These are phyloP conservation scores for Margarornis squamiger DNA, from an alignment of 2,797 vertebrate species.

Conservation along the genomic window DNA sequence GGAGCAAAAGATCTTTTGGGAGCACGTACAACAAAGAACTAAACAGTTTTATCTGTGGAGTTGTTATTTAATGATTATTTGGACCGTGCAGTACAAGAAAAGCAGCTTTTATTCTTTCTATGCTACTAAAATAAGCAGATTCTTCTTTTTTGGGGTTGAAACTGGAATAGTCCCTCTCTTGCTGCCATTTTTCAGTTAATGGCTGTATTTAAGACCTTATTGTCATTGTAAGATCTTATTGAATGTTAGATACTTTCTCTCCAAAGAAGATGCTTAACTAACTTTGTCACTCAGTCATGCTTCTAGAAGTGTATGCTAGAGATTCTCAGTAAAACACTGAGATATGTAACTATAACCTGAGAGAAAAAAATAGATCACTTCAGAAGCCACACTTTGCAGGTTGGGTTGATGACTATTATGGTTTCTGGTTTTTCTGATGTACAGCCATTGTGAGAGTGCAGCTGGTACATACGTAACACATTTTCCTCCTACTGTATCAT, in stretches of 20 bases:
- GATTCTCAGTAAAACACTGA: neutral
- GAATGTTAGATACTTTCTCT: neutral
- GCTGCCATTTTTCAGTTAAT: neutral
- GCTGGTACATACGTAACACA: rapidly evolving
- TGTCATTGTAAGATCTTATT: neutral
- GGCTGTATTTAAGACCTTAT: neutral
- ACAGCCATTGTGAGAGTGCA: neutral
- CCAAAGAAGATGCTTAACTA: neutral
- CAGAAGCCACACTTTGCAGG: neutral
- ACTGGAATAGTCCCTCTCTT: neutral
- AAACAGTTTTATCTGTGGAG: neutral
- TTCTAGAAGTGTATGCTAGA: neutral
- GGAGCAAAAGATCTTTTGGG: neutral
- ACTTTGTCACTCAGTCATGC: neutral
- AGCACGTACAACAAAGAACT: neutral
- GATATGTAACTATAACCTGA: neutral
- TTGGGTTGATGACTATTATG: neutral
- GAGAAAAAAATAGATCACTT: neutral
- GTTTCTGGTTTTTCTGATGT: neutral
- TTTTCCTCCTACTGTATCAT: neutral
- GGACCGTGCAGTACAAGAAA: neutral
- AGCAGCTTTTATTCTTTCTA: neutral
- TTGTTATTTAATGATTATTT: neutral
- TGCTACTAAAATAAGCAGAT: neutral
- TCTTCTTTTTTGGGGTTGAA: neutral